Conservation (phyloP, 2,797 vertebrate genomes). For the Sebastiscus albofasciatus region DNA sequence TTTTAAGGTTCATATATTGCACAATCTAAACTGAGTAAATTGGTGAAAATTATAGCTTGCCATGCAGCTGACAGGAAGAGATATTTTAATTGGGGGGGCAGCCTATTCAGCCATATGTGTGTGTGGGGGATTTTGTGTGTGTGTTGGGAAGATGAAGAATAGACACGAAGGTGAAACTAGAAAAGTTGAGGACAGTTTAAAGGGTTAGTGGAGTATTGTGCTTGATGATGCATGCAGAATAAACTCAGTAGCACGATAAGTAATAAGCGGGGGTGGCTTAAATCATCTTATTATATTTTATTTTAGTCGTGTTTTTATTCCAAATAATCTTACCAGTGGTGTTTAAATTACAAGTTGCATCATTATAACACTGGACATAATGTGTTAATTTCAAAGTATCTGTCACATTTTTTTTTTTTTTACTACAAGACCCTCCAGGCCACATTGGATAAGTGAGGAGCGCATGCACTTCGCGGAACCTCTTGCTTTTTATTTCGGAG, state of each 20-base stretch:
- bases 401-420: not conserved
- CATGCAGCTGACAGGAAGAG: slow-evolving; percentile 91
- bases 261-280: not conserved
- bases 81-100: slow-evolving; percentile 94
- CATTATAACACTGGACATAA: not conserved
- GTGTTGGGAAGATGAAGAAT: slow-evolving; percentile 39
- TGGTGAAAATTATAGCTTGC: slow-evolving; percentile 98
- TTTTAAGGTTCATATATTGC: slow-evolving; percentile 98
- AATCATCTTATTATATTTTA: not conserved
- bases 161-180: slow-evolving; percentile 52
- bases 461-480: no score
- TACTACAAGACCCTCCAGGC: not conserved
- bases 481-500: no score
- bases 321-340: not conserved
- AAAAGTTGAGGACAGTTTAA: slow-evolving; percentile 41
- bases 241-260: slow-evolving; percentile 46
- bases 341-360: slow-evolving; percentile 2
- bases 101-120: slow-evolving; percentile 55
- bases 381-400: not conserved
- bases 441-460: no score
- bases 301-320: not conserved
- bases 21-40: slow-evolving; percentile 97
- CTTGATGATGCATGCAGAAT: slow-evolving; percentile 53
- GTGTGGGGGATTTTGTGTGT: slow-evolving; percentile 37
- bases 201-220: slow-evolving; percentile 16